These are phyloP conservation scores for Platalea minor DNA, from an alignment of 2,797 vertebrate genomes.

Conservation along the genomic window DNA sequence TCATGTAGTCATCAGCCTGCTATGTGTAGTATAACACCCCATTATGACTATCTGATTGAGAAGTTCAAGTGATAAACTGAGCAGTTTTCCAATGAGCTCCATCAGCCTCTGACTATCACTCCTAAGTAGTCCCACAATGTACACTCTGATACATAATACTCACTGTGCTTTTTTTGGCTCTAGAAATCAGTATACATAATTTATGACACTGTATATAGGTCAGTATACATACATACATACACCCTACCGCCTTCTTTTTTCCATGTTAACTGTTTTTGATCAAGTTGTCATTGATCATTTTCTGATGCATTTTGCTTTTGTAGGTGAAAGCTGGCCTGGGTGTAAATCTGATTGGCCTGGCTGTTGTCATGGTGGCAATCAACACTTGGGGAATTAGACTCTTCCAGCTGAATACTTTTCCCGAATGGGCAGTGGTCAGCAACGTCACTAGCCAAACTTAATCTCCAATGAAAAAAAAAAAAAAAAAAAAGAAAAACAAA, in stretches of 20 bases:
- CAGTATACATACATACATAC: neutral
- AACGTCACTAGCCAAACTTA: constrained; percentile 81
- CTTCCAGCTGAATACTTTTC: constrained; percentile 89
- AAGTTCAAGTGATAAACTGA: neutral
- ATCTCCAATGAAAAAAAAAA: neutral
- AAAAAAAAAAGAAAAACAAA: neutral
- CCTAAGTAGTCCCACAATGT: neutral
- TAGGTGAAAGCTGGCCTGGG: constrained; percentile 97
- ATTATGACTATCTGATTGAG: neutral
- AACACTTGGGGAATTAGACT: constrained; percentile 94
- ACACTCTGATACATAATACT: neutral
- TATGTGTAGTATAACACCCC: neutral
- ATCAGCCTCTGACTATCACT: neutral
- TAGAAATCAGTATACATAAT: neutral
- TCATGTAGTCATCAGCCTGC: neutral
- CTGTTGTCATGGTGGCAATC: constrained; percentile 94
- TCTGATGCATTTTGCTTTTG: constrained; percentile 7
- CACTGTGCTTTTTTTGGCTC: neutral
- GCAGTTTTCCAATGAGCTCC: neutral
- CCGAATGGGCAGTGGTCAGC: constrained; percentile 83
- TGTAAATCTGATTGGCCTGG: constrained; percentile 93
- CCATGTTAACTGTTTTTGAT: neutral
- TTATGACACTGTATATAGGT: neutral
- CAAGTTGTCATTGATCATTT: neutral
- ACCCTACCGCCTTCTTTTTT: neutral